Evolutionary conservation across 2,888 invertebrate genomes (phyloP).

Genomic region (Drosophila suboccidentalis): DNA sequence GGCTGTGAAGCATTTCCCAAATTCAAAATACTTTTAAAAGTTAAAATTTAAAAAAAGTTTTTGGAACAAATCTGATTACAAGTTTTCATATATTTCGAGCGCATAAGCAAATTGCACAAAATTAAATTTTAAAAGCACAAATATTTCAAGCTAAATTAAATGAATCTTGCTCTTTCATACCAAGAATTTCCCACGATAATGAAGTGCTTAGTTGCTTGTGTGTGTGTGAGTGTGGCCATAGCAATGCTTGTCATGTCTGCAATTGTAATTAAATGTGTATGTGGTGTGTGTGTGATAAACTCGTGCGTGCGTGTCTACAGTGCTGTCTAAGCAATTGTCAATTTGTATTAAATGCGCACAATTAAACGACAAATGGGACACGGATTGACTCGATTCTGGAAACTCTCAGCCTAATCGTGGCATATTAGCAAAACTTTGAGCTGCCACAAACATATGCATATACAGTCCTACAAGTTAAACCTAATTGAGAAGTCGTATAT

Average conservation of each 20-base stretch:
- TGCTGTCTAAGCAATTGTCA: constrained; percentile 71
- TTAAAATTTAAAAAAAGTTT: no score
- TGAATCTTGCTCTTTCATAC: constrained; percentile 18
- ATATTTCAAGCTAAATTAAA: background rate
- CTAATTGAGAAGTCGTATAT: constrained; percentile 40
- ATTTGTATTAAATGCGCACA: constrained; percentile 76
- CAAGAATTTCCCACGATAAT: constrained; percentile 60
- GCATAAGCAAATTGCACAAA: background rate
- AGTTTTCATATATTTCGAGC: background rate
- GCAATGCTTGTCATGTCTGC: constrained; percentile 46
- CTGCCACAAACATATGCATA: constrained; percentile 30
- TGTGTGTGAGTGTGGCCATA: constrained; percentile 16
- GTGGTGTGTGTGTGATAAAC: constrained; percentile 30
- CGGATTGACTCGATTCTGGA: constrained; percentile 29
- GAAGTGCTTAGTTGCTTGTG: constrained; percentile 29
- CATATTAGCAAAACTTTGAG: constrained; percentile 66
- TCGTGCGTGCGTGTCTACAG: constrained; percentile 34
- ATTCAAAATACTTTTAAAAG: background rate
- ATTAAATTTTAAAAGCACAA: no score
- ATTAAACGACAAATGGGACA: constrained; percentile 70
- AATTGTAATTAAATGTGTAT: constrained; percentile 61
- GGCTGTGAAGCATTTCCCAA: no score
- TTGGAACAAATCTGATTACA: no score
- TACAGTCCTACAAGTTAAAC: constrained; percentile 6
- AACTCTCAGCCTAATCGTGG: constrained; percentile 51